A percentile compares a stretch with the other conserved stretches of the same genome.
These are phyloP conservation scores for Ceryle rudis DNA, from an alignment of 2,797 vertebrate species.

Conservation along the genomic window DNA sequence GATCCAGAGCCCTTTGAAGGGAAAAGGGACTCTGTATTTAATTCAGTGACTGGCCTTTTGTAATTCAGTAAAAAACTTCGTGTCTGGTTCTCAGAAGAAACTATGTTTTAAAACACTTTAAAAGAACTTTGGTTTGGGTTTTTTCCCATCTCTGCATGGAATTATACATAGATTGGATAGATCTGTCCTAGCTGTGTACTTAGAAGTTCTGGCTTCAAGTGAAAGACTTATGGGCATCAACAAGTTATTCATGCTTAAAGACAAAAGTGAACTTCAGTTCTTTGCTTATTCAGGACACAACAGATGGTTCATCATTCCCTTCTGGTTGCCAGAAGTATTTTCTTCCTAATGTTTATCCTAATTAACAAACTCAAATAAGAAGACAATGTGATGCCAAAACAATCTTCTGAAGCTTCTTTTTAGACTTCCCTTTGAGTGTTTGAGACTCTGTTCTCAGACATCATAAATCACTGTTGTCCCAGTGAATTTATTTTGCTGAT, in stretches of 20 bases:
- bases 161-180: not conserved
- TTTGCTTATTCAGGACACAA: not conserved
- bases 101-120: not conserved
- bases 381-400: not conserved
- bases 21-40: not conserved
- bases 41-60: not conserved
- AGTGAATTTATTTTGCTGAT: not conserved
- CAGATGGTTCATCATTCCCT: not conserved
- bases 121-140: not conserved
- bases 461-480: not conserved
- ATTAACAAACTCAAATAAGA: not conserved
- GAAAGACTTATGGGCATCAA: not conserved
- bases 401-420: not conserved
- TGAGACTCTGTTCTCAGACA: not conserved
- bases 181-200: not conserved
- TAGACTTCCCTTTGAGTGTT: not conserved
- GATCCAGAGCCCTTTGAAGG: not conserved
- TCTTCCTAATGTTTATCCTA: not conserved
- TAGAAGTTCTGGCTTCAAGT: not conserved
- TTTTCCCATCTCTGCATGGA: not conserved
- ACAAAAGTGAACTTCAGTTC: not conserved
- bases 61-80: not conserved
- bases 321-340: not conserved
- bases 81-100: not conserved
- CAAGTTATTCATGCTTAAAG: not conserved